Conservation (phyloP, 1,140 invertebrate genomes). For the Bombus consobrinus region DNA sequence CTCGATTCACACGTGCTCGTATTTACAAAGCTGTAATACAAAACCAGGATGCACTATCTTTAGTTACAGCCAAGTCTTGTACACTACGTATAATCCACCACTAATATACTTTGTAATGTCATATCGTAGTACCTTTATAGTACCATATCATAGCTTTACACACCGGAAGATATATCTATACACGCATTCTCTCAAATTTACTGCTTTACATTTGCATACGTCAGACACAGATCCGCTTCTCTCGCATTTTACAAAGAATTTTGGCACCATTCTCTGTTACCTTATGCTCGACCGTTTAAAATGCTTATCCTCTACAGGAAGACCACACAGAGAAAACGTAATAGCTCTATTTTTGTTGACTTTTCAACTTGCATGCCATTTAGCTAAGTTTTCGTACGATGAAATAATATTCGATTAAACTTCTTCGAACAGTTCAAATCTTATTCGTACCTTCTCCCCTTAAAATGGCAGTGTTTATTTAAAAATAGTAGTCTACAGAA, state of each 20-base stretch:
- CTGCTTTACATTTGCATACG: slow-evolving; percentile 16
- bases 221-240: background rate
- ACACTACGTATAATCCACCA: slow-evolving; percentile 22
- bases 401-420: background rate
- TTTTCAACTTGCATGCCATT: too few species aligned
- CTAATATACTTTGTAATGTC: slow-evolving; percentile 44
- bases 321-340: too few species aligned
- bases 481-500: background rate
- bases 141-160: slow-evolving; percentile 5
- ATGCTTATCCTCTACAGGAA: background rate
- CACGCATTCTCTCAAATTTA: slow-evolving; percentile 24
- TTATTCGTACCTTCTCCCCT: background rate
- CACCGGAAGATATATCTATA: slow-evolving; percentile 16
- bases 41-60: slow-evolving; percentile 13
- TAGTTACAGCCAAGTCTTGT: slow-evolving; percentile 25
- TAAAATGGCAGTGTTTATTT: background rate
- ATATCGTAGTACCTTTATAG: slow-evolving; percentile 18
- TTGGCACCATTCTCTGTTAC: background rate
- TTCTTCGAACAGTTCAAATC: background rate
- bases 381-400: background rate
- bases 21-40: background rate
- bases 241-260: slow-evolving; percentile 26
- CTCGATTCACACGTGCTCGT: background rate
- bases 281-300: background rate
- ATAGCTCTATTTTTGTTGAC: too few species aligned